These are phyloP conservation scores for Cryptophagus acutangulus DNA, from an alignment of 2,888 invertebrate genomes.

Conservation along the genomic window DNA sequence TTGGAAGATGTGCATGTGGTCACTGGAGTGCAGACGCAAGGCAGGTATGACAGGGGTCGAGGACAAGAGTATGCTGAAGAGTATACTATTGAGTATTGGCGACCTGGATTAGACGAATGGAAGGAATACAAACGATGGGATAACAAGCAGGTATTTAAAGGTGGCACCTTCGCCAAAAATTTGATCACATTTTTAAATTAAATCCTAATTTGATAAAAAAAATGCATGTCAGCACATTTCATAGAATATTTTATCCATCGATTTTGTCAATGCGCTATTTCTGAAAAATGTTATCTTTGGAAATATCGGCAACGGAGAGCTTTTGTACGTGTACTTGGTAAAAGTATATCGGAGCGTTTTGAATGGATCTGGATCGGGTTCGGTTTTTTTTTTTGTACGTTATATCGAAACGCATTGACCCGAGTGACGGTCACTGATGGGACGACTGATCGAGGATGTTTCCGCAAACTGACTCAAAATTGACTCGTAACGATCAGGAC, in stretches of 20 bases:
- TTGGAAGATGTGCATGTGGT: conserved; percentile 58
- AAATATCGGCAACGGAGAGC: no score
- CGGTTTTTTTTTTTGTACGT: no score
- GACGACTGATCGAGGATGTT: conserved; percentile 32
- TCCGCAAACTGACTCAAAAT: conserved; percentile 39
- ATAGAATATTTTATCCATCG: no score
- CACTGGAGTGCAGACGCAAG: conserved; percentile 71
- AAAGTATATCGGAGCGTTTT: no score
- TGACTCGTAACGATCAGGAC: conserved; percentile 37
- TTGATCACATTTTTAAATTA: no score
- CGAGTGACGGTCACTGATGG: conserved; percentile 30
- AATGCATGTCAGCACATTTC: no score
- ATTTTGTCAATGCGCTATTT: no score
- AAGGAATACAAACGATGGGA: conserved; percentile 61
- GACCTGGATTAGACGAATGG: conserved; percentile 59
- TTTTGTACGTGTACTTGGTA: no score
- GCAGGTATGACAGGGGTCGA: conserved; percentile 68
- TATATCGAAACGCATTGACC: conserved; percentile 24
- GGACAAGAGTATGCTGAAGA: conserved; percentile 71
- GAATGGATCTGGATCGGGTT: no score
- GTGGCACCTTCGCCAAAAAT: no score
- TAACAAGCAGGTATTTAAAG: conserved; percentile 56
- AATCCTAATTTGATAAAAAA: no score
- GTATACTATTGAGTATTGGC: conserved; percentile 65
- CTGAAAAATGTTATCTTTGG: no score